Percentiles rank a stretch among this genome's conserved stretches.
These are phyloP conservation scores for Drosophila paulistorum DNA, from an alignment of 1,140 invertebrate genomes.

Conservation along the genomic window DNA sequence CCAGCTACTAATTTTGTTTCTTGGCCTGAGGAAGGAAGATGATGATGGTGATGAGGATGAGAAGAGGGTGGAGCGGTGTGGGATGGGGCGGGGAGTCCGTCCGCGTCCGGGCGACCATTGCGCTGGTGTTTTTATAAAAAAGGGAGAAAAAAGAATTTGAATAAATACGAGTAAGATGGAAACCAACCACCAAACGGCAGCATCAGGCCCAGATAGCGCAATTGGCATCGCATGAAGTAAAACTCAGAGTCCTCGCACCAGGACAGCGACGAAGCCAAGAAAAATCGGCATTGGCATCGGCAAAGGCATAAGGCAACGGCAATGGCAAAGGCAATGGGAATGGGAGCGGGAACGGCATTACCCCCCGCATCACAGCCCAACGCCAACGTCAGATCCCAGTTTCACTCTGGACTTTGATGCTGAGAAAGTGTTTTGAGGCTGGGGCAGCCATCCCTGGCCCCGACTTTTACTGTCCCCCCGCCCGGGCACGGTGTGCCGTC, in stretches of 20 bases:
- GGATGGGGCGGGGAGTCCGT: not conserved
- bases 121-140: conserved; percentile 20
- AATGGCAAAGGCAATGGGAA: too few species aligned
- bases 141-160: conserved; percentile 41
- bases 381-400: conserved; percentile 29
- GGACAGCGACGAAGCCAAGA: conserved; percentile 29
- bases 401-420: conserved; percentile 20
- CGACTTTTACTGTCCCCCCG: not conserved
- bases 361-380: conserved; percentile 28
- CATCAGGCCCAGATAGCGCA: conserved; percentile 15
- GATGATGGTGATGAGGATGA: not conserved
- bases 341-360: too few species aligned
- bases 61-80: not conserved
- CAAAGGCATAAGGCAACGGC: not conserved
- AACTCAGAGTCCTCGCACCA: conserved; percentile 27
- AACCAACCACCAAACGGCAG: conserved; percentile 61
- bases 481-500: conserved; percentile 22
- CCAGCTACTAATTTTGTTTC: conserved; percentile 12
- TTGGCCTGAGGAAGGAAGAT: conserved; percentile 1
- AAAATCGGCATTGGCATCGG: conserved; percentile 34
- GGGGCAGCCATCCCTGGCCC: not conserved
- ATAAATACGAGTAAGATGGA: conserved; percentile 49
- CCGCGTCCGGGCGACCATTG: conserved; percentile 12
- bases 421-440: not conserved
- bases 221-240: conserved; percentile 23